Conservation (phyloP, 2,113 vertebrate species). For the Coptodon bakossiorum region DNA sequence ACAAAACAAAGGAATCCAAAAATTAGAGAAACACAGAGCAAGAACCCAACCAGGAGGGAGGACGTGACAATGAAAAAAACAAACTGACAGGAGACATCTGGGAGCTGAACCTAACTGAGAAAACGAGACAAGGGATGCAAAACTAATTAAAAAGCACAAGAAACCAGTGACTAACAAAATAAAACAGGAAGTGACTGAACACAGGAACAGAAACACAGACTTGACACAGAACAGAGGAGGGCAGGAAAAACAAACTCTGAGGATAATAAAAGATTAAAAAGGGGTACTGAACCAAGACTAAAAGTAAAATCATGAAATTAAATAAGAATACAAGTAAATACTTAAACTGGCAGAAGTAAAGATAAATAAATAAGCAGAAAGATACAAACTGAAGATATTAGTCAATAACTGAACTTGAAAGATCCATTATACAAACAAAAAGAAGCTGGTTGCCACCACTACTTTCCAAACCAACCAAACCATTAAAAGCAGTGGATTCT, state of each 20-base stretch:
- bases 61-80: background rate
- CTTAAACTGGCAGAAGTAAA: background rate
- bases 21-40: background rate
- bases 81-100: background rate
- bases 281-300: background rate
- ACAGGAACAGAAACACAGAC: background rate
- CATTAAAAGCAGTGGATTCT: background rate
- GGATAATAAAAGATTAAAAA: background rate
- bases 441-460: background rate
- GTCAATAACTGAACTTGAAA: background rate
- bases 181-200: background rate
- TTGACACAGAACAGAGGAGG: background rate
- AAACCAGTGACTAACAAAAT: background rate
- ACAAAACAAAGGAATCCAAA: background rate
- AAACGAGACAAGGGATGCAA: background rate
- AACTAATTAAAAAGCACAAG: background rate
- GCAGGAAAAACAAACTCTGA: background rate
- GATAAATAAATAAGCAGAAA: background rate
- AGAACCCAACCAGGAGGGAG: background rate
- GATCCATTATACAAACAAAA: background rate
- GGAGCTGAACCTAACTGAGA: background rate
- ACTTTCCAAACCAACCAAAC: background rate
- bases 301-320: background rate
- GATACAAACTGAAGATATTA: background rate
- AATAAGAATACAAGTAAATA: background rate